Evolutionary conservation across 30 jellyfish, hydroid and myxozoan genomes (phyloP).

Genomic region (Turritopsis rubra): DNA sequence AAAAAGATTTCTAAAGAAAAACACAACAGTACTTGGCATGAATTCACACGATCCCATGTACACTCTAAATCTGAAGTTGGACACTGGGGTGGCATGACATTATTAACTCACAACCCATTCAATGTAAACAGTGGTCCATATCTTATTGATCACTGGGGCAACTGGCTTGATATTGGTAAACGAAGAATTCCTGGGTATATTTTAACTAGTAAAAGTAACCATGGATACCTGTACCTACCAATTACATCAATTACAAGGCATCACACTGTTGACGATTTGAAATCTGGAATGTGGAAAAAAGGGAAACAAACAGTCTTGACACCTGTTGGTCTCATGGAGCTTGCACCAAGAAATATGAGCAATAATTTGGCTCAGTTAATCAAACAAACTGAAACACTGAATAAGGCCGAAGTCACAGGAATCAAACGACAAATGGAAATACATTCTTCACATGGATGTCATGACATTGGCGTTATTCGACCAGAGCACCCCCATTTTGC

Average conservation of each 20-base stretch:
- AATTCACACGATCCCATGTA: not conserved
- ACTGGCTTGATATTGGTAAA: constrained; percentile 43
- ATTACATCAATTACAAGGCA: constrained; percentile 75
- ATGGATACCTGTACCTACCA: constrained; percentile 62
- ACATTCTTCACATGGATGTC: constrained; percentile 7
- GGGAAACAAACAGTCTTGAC: constrained; percentile 81
- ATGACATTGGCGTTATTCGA: not conserved
- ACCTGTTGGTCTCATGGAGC: constrained; percentile 80
- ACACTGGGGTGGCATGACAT: constrained; percentile 20
- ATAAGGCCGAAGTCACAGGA: not conserved
- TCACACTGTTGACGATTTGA: constrained; percentile 50
- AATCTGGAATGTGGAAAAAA: constrained; percentile 70
- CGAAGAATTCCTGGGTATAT: constrained; percentile 62
- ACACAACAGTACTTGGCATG: not conserved
- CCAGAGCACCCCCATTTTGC: constrained; percentile 25
- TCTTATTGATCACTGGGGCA: constrained; percentile 82
- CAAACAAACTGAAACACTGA: not conserved
- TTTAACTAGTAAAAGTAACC: constrained; percentile 54
- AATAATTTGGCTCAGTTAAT: not conserved
- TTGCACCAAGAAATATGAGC: not conserved
- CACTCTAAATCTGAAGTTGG: constrained; percentile 10
- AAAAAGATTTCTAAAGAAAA: not conserved
- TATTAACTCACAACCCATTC: not conserved
- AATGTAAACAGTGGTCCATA: constrained; percentile 57
- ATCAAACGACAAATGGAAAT: constrained; percentile 20